Evolutionary conservation across 2,888 invertebrate genomes (phyloP).

Genomic region (Diogma glabrata): DNA sequence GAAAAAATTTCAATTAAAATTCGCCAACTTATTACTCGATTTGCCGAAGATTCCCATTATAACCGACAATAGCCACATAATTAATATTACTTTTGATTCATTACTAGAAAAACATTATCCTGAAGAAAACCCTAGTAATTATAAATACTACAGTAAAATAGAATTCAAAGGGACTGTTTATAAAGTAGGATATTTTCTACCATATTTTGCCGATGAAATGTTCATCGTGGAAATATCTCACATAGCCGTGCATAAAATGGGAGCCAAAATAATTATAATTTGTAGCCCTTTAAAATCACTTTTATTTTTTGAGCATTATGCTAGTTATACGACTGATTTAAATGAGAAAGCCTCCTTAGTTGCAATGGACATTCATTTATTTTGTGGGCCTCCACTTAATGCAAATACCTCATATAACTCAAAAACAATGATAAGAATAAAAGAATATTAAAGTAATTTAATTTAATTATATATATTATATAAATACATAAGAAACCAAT

Average conservation of each 20-base stretch:
- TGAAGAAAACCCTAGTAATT: neutral
- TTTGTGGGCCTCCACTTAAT: slow-evolving; percentile 4
- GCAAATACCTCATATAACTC: neutral
- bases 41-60: no score
- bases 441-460: neutral
- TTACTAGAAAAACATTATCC: neutral
- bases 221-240: neutral
- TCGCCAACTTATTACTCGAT: slow-evolving; percentile 5
- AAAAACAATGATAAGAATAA: neutral
- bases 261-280: neutral
- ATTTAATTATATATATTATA: neutral
- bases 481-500: neutral
- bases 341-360: neutral
- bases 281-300: neutral
- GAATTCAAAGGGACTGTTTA: neutral
- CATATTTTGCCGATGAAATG: neutral
- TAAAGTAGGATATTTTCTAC: neutral
- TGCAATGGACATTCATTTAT: neutral
- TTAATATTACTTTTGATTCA: neutral
- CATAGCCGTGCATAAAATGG: neutral
- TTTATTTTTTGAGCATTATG: neutral
- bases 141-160: neutral
- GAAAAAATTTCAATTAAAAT: slow-evolving; percentile 11
- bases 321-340: neutral
- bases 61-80: no score